Evolutionary conservation across 2,113 vertebrate species (phyloP).

Genomic region (Ophthalmolycus amberensis): DNA sequence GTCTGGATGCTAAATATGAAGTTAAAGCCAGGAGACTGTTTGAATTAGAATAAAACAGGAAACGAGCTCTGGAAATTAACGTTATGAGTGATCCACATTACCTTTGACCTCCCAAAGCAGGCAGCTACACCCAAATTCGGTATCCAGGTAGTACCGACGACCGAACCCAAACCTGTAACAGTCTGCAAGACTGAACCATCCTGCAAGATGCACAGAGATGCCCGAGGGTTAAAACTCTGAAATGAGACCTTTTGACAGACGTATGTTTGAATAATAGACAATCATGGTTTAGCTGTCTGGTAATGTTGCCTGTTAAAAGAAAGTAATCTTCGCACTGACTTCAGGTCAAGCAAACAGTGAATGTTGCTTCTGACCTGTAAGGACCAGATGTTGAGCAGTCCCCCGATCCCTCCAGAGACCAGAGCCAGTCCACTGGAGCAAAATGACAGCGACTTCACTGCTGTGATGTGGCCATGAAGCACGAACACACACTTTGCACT

Average conservation of each 20-base stretch:
- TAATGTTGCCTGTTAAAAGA: not conserved
- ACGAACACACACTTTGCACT: slow-evolving; percentile 81
- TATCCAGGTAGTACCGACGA: slow-evolving; percentile 84
- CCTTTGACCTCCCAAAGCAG: slow-evolving; percentile 87
- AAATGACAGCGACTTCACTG: slow-evolving; percentile 85
- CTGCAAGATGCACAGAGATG: slow-evolving; percentile 65
- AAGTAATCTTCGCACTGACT: not conserved
- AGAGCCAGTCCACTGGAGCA: slow-evolving; percentile 82
- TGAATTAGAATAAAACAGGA: not conserved
- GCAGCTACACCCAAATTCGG: slow-evolving; percentile 82
- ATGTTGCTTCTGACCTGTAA: slow-evolving; percentile 75
- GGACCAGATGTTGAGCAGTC: slow-evolving; percentile 87
- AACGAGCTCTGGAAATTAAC: not conserved
- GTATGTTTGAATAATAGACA: not conserved
- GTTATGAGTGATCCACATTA: slow-evolving; percentile 46
- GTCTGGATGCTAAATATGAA: not conserved
- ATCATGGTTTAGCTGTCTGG: not conserved
- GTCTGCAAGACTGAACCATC: slow-evolving; percentile 87
- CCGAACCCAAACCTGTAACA: slow-evolving; percentile 84
- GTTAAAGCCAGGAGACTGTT: not conserved
- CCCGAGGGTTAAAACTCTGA: not conserved
- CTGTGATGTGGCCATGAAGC: slow-evolving; percentile 85
- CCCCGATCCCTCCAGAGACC: slow-evolving; percentile 85
- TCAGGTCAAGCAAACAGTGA: not conserved
- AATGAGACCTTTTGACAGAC: not conserved